A percentile compares a stretch with the other conserved stretches of the same genome.
Conservation (phyloP, 1,140 invertebrate genomes). For the Cydia fagiglandana region DNA sequence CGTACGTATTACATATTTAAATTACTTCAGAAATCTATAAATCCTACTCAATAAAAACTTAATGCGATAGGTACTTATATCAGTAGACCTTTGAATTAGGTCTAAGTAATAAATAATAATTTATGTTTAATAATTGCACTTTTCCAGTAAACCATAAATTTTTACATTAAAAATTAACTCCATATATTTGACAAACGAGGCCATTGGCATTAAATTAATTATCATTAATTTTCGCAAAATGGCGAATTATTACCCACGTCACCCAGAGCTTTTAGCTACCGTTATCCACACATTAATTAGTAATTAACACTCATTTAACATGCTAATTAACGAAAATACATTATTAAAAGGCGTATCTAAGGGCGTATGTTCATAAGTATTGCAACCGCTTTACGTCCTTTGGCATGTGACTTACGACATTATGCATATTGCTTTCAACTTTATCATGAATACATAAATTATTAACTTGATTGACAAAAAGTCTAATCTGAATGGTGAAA, state of each 20-base stretch:
- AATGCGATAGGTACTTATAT: not conserved
- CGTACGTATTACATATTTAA: too few relatives aligned
- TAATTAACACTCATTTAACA: conserved; percentile 25
- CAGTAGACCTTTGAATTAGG: not conserved
- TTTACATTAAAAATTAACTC: not conserved
- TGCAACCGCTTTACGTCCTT: too few relatives aligned
- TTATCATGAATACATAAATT: too few relatives aligned
- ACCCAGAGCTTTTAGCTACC: conserved; percentile 19
- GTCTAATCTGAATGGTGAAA: too few relatives aligned
- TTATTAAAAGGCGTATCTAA: not conserved
- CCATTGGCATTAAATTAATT: conserved; percentile 17
- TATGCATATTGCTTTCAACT: too few relatives aligned
- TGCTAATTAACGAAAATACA: conserved; percentile 8
- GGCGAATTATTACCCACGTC: conserved; percentile 28
- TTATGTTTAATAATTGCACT: not conserved
- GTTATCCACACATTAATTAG: conserved; percentile 27
- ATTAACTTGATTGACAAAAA: too few relatives aligned
- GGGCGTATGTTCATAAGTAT: too few relatives aligned
- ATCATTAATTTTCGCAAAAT: conserved; percentile 12
- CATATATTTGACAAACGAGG: not conserved
- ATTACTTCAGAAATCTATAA: too few relatives aligned
- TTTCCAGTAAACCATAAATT: not conserved
- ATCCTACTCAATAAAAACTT: not conserved
- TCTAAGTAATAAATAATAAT: not conserved
- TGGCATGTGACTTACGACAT: too few relatives aligned